Base-by-base conservation (phyloP, 2,888 invertebrate species). In the Orchestes rusci region DNA sequence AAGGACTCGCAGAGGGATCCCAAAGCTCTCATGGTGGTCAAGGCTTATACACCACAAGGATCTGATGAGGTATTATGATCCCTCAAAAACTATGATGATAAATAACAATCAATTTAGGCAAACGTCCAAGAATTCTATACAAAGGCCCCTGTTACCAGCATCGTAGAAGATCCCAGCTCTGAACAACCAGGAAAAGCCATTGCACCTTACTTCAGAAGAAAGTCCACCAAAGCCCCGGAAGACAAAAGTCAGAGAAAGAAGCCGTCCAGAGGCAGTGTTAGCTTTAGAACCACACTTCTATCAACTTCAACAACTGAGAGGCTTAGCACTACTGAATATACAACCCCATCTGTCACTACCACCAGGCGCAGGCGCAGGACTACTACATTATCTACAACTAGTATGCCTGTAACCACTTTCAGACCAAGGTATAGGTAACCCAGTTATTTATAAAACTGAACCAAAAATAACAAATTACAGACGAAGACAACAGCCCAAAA, bases 41-140 rank as follows among this genome's bases (percentile, higher is more conserved):
- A 82, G 53, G 82, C 84, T 0, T 80, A 77, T 77, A 79, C 56
- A 74, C 78, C 33, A 72, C 76, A 4, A 67, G 76, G 27, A 16
- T 74, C 76, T 53, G 70, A 73, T 1, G 70, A 73, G 2, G 70
- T 23, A 10, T 10, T n/a, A n/a, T n/a, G n/a, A n/a, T n/a, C n/a
- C n/a, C n/a, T n/a, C n/a, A n/a, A n/a, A n/a, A n/a, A n/a, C n/a
- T n/a, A n/a, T n/a, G n/a, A n/a, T n/a, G n/a, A n/a, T n/a, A n/a
- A n/a, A n/a, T n/a, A n/a, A n/a, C n/a, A n/a, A n/a, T n/a, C n/a
- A n/a, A n/a, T 31, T 16, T 23, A 47, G 50, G 31, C 27, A 4
- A 49, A 64, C 44, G 66, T 82, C 38, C 75, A 79, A 57, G 81
- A 82, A 53, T 62, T 82, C 1, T 82, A 76, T 56, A 82, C 81